Evolutionary conservation across 1,140 invertebrate genomes (phyloP).

Genomic region (Drosophila navojoa): DNA sequence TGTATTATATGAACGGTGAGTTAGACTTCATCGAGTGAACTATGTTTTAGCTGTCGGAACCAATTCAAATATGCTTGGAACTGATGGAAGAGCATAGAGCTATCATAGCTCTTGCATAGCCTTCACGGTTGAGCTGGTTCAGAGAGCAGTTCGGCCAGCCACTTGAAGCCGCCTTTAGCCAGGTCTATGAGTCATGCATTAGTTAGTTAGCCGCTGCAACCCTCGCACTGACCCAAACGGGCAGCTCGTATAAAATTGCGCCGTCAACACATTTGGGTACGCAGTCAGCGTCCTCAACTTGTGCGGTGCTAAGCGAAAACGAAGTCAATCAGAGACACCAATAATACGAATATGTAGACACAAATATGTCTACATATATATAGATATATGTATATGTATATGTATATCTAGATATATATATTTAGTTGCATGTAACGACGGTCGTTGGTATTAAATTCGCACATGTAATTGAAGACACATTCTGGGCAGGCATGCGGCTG

Average conservation of each 20-base stretch:
- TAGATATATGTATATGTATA: not conserved
- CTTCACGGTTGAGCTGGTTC: not conserved
- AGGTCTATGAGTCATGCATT: not conserved
- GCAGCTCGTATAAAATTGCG: conserved; percentile 29
- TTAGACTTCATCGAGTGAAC: too few relatives aligned
- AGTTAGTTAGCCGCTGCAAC: conserved; percentile 7
- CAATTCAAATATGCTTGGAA: too few relatives aligned
- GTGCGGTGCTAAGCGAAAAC: conserved; percentile 33
- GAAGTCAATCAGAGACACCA: conserved; percentile 2
- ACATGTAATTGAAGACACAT: conserved; percentile 5
- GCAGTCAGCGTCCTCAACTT: conserved; percentile 32
- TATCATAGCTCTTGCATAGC: too few relatives aligned
- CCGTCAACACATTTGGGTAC: conserved; percentile 8
- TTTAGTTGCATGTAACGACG: not conserved
- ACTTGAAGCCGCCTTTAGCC: not conserved
- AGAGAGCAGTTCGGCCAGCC: not conserved
- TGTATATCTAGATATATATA: not conserved
- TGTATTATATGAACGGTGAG: too few relatives aligned
- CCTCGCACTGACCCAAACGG: conserved; percentile 11
- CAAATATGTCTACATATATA: not conserved
- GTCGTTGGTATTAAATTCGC: conserved; percentile 3
- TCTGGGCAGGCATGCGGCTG: not conserved
- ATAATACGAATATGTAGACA: not conserved
- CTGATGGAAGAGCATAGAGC: too few relatives aligned
- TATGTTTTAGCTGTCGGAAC: too few relatives aligned